Evolutionary conservation across 2,113 vertebrate species (phyloP).

Genomic region (Podarcis cretensis): DNA sequence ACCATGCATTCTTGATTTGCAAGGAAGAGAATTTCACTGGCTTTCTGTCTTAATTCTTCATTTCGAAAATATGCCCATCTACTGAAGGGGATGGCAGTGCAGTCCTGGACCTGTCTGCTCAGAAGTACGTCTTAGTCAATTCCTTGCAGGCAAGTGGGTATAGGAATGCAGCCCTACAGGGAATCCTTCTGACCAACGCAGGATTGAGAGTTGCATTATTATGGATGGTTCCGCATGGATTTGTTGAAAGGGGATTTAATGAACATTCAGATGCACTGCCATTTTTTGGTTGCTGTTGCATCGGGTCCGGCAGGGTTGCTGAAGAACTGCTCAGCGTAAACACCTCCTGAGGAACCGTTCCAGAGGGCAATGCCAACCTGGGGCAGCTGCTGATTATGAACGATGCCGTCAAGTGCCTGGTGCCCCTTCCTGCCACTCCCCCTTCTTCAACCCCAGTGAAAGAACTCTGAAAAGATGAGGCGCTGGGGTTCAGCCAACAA

Average conservation of each 20-base stretch:
- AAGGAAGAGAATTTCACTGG: background rate
- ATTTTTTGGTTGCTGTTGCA: constrained; percentile 31
- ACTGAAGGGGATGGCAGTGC: background rate
- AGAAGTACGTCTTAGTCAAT: background rate
- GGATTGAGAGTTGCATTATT: constrained; percentile 31
- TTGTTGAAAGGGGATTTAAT: constrained; percentile 39
- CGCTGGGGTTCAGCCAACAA: constrained; percentile 81
- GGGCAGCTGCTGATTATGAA: constrained; percentile 82
- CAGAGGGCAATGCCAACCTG: constrained; percentile 81
- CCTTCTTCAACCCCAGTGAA: constrained; percentile 76
- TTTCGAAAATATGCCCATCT: background rate
- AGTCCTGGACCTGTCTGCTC: background rate
- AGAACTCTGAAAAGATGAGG: constrained; percentile 83
- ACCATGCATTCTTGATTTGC: background rate
- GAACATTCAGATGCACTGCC: constrained; percentile 40
- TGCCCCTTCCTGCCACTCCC: constrained; percentile 83
- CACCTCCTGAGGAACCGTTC: constrained; percentile 73
- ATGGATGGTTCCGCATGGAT: constrained; percentile 40
- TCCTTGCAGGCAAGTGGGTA: background rate
- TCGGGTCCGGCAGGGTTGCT: constrained; percentile 60
- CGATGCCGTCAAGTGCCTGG: constrained; percentile 79
- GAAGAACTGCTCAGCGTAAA: constrained; percentile 65
- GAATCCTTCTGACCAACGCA: background rate
- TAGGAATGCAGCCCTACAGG: background rate
- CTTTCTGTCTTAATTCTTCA: background rate